Conservation (phyloP, 2,888 invertebrate genomes). For the Xylota sylvarum region DNA sequence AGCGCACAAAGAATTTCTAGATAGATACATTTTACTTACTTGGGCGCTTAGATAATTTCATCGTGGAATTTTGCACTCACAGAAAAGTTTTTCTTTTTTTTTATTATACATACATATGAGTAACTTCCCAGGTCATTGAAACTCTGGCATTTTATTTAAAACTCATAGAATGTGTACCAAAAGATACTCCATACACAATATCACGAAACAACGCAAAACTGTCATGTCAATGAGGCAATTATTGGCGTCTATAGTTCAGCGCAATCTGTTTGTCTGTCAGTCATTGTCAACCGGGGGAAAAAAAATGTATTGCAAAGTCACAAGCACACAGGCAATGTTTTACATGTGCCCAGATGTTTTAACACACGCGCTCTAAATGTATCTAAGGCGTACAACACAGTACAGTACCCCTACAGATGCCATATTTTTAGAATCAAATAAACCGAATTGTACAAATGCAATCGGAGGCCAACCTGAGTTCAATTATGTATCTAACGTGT, state of each 20-base stretch:
- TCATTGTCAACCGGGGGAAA: conserved; percentile 35
- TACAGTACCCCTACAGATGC: conserved; percentile 46
- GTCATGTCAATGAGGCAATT: conserved; percentile 63
- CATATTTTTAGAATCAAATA: conserved; percentile 42
- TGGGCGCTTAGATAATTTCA: conserved; percentile 8
- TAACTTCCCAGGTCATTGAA: conserved; percentile 27
- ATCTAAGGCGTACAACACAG: too few relatives aligned
- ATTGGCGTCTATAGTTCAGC: conserved; percentile 49
- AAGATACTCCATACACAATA: neutral
- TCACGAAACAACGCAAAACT: conserved; percentile 22
- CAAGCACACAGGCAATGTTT: conserved; percentile 11
- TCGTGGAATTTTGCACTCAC: conserved; percentile 1
- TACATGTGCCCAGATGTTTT: conserved; percentile 70
- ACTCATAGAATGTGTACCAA: conserved; percentile 5
- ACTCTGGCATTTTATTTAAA: conserved; percentile 4
- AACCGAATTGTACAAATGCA: conserved; percentile 30
- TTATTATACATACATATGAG: too few relatives aligned
- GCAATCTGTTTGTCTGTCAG: conserved; percentile 56
- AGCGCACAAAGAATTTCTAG: conserved; percentile 27
- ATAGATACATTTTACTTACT: conserved; percentile 9
- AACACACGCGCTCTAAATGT: conserved; percentile 58
- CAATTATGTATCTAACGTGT: conserved; percentile 60
- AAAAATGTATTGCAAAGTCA: neutral
- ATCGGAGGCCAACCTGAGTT: conserved; percentile 69
- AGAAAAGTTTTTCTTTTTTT: neutral